Evolutionary conservation across 2,888 invertebrate species (phyloP).

Genomic region (Philaethria dido): DNA sequence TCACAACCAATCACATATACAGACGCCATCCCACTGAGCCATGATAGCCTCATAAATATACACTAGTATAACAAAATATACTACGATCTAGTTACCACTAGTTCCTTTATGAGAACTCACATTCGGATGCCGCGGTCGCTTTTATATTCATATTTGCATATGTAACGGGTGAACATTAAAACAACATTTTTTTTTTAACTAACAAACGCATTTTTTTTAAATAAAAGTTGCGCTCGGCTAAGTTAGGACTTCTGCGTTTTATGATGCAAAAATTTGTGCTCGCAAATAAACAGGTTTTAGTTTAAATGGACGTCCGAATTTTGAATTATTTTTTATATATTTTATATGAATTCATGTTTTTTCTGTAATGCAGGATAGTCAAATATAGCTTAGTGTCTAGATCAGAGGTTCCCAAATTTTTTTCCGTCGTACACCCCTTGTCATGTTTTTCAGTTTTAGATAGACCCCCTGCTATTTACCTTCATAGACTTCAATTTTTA

Average conservation of each 20-base stretch:
- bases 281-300: background rate
- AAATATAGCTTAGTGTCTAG: too few species aligned
- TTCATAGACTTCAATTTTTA: too few species aligned
- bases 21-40: too few species aligned
- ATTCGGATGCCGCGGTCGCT: conserved; percentile 18
- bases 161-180: conserved; percentile 29
- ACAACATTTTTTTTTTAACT: conserved; percentile 6
- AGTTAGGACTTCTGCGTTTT: conserved; percentile 1
- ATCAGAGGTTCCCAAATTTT: too few species aligned
- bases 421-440: too few species aligned
- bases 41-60: too few species aligned
- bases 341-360: too few species aligned
- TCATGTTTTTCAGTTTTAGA: too few species aligned
- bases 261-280: background rate
- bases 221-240: conserved; percentile 10
- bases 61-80: conserved; percentile 3
- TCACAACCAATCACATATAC: background rate
- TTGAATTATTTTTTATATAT: too few species aligned
- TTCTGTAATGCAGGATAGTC: too few species aligned
- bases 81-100: conserved; percentile 16
- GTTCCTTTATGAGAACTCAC: conserved; percentile 17
- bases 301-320: too few species aligned
- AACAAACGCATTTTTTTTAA: conserved; percentile 14
- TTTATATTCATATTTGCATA: conserved; percentile 27
- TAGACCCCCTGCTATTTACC: too few species aligned